phyloP scores from a whole-genome alignment of 2,113 vertebrate species.

The Xiphophorus couchianus region DNA sequence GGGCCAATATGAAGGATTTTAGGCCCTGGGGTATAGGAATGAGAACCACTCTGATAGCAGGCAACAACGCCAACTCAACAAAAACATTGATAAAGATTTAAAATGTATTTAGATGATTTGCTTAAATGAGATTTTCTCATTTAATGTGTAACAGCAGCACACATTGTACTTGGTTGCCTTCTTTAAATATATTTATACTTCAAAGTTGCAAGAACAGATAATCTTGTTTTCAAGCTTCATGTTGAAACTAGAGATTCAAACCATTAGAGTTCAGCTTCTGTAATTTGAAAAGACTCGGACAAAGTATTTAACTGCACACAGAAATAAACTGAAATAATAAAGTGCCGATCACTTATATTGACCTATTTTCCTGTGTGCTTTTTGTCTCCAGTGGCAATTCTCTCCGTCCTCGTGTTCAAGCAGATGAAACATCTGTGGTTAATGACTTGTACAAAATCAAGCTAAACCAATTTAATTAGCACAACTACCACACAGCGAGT shows the following conservation, averaged over 20 bases:
- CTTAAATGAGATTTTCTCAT: neutral
- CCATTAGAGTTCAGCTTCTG: neutral
- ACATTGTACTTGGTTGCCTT: too few relatives aligned
- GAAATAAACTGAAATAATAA: too few relatives aligned
- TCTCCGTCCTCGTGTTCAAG: neutral
- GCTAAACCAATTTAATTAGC: constrained; percentile 39
- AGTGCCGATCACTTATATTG: neutral
- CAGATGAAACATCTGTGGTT: neutral
- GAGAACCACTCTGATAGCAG: neutral
- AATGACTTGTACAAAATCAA: neutral
- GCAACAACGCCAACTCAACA: neutral
- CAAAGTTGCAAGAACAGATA: too few relatives aligned
- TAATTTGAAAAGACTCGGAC: neutral
- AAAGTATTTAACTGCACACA: neutral
- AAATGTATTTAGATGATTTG: neutral
- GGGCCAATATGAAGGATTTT: neutral
- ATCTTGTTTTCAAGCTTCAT: too few relatives aligned
- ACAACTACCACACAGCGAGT: constrained; percentile 37
- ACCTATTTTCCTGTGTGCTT: constrained; percentile 9
- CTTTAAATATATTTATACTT: too few relatives aligned
- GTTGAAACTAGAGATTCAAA: too few relatives aligned
- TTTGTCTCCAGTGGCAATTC: neutral
- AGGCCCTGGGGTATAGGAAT: neutral
- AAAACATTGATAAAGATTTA: neutral
- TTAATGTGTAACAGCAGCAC: too few relatives aligned